A percentile compares a stretch with the other conserved stretches of the same genome.
phyloP scores from a whole-genome alignment of 2,797 vertebrate genomes.

The Phoeniculus purpureus region DNA sequence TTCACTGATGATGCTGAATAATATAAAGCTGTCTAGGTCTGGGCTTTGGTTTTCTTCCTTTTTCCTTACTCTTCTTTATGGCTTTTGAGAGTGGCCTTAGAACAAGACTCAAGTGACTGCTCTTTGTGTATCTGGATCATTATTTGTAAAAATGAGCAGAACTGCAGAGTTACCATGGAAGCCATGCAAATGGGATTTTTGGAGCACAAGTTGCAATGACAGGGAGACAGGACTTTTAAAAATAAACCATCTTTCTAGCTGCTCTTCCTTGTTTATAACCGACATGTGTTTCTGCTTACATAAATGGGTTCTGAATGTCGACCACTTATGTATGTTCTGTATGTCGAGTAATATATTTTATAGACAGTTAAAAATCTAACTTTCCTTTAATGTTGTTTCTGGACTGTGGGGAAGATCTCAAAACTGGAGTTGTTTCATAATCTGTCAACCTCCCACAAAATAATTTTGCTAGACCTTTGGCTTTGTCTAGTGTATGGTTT shows the following conservation, averaged over 20 bases:
- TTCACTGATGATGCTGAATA: background rate
- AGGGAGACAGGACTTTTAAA: conserved; percentile 65
- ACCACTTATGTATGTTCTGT: background rate
- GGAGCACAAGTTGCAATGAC: conserved; percentile 81
- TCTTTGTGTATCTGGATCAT: conserved; percentile 60
- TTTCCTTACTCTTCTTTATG: background rate
- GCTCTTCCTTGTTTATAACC: conserved; percentile 5
- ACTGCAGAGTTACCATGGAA: conserved; percentile 79
- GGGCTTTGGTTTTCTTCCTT: background rate
- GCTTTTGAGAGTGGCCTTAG: conserved; percentile 47
- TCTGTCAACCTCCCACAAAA: conserved; percentile 27
- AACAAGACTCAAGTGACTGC: conserved; percentile 36
- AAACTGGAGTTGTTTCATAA: conserved; percentile 38
- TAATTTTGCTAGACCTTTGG: conserved; percentile 2
- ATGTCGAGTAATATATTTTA: background rate
- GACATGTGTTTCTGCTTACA: background rate
- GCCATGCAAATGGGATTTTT: conserved; percentile 85
- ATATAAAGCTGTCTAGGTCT: background rate
- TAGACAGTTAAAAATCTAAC: conserved; percentile 10
- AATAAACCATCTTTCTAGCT: background rate
- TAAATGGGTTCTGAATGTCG: background rate
- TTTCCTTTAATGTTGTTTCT: background rate
- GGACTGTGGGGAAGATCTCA: conserved; percentile 16
- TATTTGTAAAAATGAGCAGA: conserved; percentile 70
- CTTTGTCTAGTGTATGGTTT: background rate